Evolutionary conservation across 1,140 invertebrate species (phyloP), one percentile per base, ranked within the genome.

Genomic region (Popillia japonica): DNA sequence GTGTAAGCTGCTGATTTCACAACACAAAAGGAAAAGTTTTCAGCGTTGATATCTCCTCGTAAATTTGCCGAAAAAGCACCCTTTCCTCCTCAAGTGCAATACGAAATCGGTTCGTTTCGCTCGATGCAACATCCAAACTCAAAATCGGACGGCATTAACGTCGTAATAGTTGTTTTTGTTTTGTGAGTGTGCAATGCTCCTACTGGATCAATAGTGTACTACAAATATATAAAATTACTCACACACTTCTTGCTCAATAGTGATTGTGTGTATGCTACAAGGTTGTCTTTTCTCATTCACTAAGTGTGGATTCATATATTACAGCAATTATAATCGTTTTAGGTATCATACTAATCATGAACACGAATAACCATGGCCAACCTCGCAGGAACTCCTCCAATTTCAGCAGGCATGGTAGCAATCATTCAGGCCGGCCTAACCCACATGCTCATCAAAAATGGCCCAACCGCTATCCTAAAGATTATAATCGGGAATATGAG

Each of bases 351-450:
- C n/a, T 55, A 22, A 64, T 81, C 78, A 86, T 85, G 84, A 86
- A 85, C 85, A 80, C 84, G 61, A 86, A 85, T 79, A 86, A 85
- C 78, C 86, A 86, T 80, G 86, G 86, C 75, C 85, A 83, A 79
- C 77, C 85, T 77, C 83, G 85, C 73, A 84, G 85, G 75, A 86
- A 86, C 78, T 86, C 86, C 23, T 84, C 85, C 75, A 84, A 81
- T 73, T 86, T 85, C 79, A 86, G 81, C 80, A 83, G 86, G 78
- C 85, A 86, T 80, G 78, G 79, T 44, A 85, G 83, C 79, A 85
- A 84, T 76, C 84, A 85, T 72, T 75, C 82, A 61, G 83, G 81
- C 74, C 81, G 85, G 41, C 68, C 84, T 77, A 84, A 83, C 77
- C 83, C 82, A 55, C 84, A 85, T 78, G 82, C 82, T 64, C 85